Evolutionary conservation across 2,113 vertebrate species (phyloP).

Genomic region (Macheiramphus alcinus): DNA sequence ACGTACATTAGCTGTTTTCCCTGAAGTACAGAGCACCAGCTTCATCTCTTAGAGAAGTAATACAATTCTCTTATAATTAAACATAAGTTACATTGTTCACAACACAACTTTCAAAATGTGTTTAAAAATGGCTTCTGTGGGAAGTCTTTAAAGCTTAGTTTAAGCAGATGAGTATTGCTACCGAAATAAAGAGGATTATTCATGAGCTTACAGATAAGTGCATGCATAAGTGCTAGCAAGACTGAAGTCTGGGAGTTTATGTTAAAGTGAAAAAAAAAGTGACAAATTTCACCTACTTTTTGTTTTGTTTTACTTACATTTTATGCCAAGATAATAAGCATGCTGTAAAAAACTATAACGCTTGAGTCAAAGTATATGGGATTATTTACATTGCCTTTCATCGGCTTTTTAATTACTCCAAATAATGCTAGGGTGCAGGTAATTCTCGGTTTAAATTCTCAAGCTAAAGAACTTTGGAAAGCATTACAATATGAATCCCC

Average conservation of each 20-base stretch:
- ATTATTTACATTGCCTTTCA: not conserved
- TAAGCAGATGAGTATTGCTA: slow-evolving; percentile 13
- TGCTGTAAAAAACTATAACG: not conserved
- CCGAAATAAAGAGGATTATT: slow-evolving; percentile 26
- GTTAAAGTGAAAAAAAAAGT: not conserved
- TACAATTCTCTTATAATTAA: not conserved
- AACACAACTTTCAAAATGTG: not conserved
- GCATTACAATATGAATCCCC: not conserved
- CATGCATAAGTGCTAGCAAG: not conserved
- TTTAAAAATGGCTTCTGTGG: slow-evolving; percentile 14
- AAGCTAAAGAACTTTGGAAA: not conserved
- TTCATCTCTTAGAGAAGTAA: not conserved
- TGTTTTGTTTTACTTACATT: not conserved
- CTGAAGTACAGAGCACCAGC: not conserved
- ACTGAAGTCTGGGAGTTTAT: not conserved
- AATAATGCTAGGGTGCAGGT: not conserved
- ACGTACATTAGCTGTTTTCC: not conserved
- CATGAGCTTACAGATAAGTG: not conserved
- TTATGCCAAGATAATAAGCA: not conserved
- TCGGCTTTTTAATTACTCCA: not conserved
- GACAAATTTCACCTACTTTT: not conserved
- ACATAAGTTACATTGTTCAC: not conserved
- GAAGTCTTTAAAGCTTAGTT: not conserved
- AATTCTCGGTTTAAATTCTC: not conserved
- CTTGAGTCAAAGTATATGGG: not conserved